These are phyloP conservation scores for Papilio gigon DNA, from an alignment of 2,888 invertebrate genomes.

Conservation along the genomic window DNA sequence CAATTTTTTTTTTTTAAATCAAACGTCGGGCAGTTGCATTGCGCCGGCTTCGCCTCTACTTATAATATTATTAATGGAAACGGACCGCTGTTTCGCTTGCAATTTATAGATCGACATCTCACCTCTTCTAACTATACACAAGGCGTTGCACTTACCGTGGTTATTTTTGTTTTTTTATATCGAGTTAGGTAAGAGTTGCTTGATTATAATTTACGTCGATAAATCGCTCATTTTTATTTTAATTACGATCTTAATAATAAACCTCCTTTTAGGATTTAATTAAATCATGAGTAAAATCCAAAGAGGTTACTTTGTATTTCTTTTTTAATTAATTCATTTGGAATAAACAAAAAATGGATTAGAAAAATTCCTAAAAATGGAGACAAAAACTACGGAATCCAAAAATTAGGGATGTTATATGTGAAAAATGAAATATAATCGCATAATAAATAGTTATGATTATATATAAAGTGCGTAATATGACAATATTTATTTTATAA, in stretches of 20 bases:
- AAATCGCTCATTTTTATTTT: conserved; percentile 61
- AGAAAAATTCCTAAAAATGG: no score
- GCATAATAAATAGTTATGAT: conserved; percentile 8
- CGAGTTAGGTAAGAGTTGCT: conserved; percentile 70
- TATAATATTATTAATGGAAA: conserved; percentile 65
- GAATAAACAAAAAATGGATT: no score
- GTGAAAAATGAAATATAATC: no score
- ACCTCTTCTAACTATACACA: conserved; percentile 63
- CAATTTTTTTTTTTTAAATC: conserved; percentile 3
- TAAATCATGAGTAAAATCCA: no score
- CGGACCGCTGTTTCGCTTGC: conserved; percentile 62
- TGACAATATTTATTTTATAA: conserved; percentile 12
- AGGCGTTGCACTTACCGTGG: conserved; percentile 57
- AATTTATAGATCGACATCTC: conserved; percentile 73
- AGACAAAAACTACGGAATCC: no score
- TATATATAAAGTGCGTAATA: neutral
- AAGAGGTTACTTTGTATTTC: no score
- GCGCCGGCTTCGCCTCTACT: conserved; percentile 44
- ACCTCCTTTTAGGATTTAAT: no score
- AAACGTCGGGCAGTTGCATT: conserved; percentile 15
- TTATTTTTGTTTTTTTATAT: conserved; percentile 67
- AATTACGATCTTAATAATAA: neutral
- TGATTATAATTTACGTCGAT: conserved; percentile 52
- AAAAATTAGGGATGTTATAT: no score
- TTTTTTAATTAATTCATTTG: no score